phyloP scores from a whole-genome alignment of 2,888 invertebrate species.

The Tethea ocularis region DNA sequence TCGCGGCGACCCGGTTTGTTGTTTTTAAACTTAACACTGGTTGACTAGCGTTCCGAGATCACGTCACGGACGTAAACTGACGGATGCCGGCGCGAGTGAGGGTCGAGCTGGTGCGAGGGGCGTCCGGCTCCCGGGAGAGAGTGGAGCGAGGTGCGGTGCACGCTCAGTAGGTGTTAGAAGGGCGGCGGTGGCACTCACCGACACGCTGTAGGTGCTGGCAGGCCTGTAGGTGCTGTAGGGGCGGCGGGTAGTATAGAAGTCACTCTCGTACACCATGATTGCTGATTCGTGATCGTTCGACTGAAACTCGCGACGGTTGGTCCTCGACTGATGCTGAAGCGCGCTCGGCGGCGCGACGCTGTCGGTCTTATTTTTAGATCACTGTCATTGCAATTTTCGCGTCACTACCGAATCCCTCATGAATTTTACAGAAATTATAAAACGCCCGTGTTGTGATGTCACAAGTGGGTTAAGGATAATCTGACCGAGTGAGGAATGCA shows the following conservation, averaged over 20 bases:
- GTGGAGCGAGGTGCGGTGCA: conserved; percentile 69
- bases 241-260: conserved; percentile 95
- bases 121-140: conserved; percentile 77
- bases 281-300: conserved; percentile 70
- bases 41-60: conserved; percentile 13
- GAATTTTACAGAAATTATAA: conserved; percentile 62
- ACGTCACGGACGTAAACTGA: conserved; percentile 30
- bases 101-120: conserved; percentile 78
- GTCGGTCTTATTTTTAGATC: conserved; percentile 76
- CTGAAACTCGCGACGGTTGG: conserved; percentile 77
- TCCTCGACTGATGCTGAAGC: conserved; percentile 73
- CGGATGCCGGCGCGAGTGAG: conserved; percentile 50
- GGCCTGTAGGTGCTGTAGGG: conserved; percentile 91
- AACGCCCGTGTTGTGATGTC: conserved; percentile 54
- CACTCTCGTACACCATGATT: conserved; percentile 96
- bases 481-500: conserved; percentile 46
- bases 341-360: conserved; percentile 56
- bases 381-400: conserved; percentile 82
- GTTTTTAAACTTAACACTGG: conserved; percentile 20
- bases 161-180: conserved; percentile 62
- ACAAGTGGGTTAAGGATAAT: conserved; percentile 78
- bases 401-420: conserved; percentile 65
- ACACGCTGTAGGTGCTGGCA: conserved; percentile 92
- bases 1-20: conserved; percentile 30
- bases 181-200: conserved; percentile 73